Conservation (phyloP, 2,797 vertebrate genomes). For the Spea hammondii region DNA sequence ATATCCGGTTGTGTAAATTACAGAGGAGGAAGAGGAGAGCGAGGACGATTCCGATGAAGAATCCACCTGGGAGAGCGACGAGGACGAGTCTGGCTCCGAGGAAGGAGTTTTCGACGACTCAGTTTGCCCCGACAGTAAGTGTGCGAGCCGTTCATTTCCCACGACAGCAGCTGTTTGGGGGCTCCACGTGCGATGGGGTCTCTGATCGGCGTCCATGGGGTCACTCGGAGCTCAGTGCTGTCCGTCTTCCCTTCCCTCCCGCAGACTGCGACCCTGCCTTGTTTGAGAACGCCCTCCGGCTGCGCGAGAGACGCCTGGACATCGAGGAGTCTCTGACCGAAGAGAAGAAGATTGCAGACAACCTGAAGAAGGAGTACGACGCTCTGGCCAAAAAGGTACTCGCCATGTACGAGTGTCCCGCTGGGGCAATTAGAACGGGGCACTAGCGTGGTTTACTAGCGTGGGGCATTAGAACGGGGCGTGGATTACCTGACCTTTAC, state of each 20-base stretch:
- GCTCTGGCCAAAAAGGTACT: slow-evolving; percentile 76
- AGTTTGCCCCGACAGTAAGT: slow-evolving; percentile 80
- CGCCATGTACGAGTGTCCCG: no score
- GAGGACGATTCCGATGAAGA: slow-evolving; percentile 76
- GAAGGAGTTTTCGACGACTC: slow-evolving; percentile 68
- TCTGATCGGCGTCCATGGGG: background rate
- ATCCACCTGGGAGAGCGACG: slow-evolving; percentile 66
- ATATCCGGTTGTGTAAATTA: slow-evolving; percentile 24
- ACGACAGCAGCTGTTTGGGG: background rate
- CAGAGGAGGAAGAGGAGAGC: slow-evolving; percentile 75
- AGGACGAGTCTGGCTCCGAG: slow-evolving; percentile 70
- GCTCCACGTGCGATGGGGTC: no score
- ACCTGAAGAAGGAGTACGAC: slow-evolving; percentile 76
- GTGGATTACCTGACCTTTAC: no score
- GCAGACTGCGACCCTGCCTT: slow-evolving; percentile 78
- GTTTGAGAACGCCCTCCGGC: slow-evolving; percentile 75
- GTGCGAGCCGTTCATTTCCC: background rate
- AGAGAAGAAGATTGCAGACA: slow-evolving; percentile 73
- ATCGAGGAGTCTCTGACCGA: slow-evolving; percentile 78
- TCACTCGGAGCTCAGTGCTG: background rate
- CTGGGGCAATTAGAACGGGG: no score
- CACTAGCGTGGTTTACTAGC: no score
- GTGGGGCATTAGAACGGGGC: no score
- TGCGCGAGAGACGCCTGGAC: slow-evolving; percentile 76
- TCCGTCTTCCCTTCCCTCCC: background rate